Base-by-base conservation (phyloP, 1,140 invertebrate species). In the Drosophila kikkawai region DNA sequence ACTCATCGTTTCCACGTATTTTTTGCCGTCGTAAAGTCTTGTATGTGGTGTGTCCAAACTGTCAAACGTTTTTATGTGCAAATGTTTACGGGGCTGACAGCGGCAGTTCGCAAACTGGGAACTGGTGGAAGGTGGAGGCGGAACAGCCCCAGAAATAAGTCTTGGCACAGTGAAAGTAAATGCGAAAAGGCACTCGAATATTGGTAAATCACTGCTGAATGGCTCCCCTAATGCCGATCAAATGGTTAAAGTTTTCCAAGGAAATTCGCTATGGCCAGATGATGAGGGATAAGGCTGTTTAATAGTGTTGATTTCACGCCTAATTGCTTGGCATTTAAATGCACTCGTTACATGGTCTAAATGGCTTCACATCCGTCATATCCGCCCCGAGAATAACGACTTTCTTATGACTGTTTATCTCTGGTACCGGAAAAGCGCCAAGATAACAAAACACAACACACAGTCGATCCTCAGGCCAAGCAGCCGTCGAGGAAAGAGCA, bases 331-430 rank as follows among this genome's bases (percentile, higher is more conserved):
- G 61, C 13, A 67, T 66, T 53, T 34, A 12, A 64, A 42, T 39
- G 59, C 34, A 50, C 59, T 69, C 60, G 60, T 69, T 67, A 68
- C 63, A 55, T 19, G 63, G 61, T 55, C 64, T 22, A 50, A 53
- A 53, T 69, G 37, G 56, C 41, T 63, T 44, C 42, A 37, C 39
- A 75, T 41, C 45, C 59, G 22, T 75, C 48, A 42, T 39, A 76
- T 75, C 60, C 59, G 74, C 60, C 60, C 9, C 42, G 13, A 13
- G 48, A 34, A 79, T 79, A 79, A 79, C 66, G 76, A 70, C 66
- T 79, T 78, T 78, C 50, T 56, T 67, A 78, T 68, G 73, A 44
- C 47, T 90, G 81, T 84, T 84, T 90, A 88, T 88, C 84, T 70
- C 51, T 57, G 44, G 47, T 34, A 79, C 84, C 85, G 85, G 85